Evolutionary conservation across 2,888 invertebrate species (phyloP).

Genomic region (Lydus trimaculatus): DNA sequence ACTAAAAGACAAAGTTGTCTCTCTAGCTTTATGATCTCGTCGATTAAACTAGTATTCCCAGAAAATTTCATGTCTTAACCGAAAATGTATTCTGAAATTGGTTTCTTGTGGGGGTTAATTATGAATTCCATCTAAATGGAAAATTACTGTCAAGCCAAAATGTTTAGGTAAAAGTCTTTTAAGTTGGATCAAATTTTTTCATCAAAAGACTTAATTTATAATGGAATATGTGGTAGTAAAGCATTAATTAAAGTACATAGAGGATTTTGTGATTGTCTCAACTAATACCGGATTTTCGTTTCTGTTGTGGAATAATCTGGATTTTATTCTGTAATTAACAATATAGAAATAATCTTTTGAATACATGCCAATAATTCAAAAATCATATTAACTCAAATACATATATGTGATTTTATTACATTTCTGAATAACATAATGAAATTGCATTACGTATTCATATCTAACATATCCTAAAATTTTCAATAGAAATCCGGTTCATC

Average conservation of each 20-base stretch:
- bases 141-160: not conserved
- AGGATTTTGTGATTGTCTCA: slow-evolving; percentile 1
- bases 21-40: not conserved
- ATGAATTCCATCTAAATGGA: not conserved
- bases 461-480: not conserved
- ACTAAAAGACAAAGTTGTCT: not conserved
- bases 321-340: not conserved
- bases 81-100: not conserved
- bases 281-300: not conserved
- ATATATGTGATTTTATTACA: not conserved
- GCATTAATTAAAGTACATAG: not conserved
- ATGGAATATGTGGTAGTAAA: not conserved
- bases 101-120: not conserved
- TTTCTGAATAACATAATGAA: not conserved
- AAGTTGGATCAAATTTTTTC: not conserved
- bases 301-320: not conserved
- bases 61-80: not conserved
- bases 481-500: not conserved
- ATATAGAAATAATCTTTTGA: not conserved
- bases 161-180: not conserved
- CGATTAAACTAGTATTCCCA: not conserved
- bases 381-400: not conserved
- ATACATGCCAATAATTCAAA: not conserved
- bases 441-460: not conserved
- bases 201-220: not conserved